phyloP scores from a whole-genome alignment of 2,797 vertebrate species.

The Limosa lapponica region DNA sequence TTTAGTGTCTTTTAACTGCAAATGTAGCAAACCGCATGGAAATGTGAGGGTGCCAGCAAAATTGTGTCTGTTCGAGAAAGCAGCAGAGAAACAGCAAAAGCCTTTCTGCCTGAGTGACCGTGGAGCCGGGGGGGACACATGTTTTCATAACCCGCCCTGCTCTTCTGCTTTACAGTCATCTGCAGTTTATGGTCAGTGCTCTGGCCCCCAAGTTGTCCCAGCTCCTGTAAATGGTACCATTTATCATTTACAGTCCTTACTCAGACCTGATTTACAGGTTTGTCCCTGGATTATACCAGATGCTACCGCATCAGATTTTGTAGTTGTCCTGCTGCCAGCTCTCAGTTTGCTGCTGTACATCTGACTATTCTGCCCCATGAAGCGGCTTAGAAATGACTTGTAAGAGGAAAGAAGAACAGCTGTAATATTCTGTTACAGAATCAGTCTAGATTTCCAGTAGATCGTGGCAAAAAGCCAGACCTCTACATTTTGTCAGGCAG shows the following conservation, averaged over 20 bases:
- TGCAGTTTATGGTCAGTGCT: neutral
- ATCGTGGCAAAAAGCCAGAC: neutral
- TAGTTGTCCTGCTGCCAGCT: slow-evolving; percentile 6
- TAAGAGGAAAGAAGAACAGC: neutral
- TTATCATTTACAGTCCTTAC: neutral
- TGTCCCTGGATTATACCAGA: neutral
- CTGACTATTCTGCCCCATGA: neutral
- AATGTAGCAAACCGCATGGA: neutral
- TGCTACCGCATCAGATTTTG: neutral
- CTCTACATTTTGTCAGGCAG: neutral
- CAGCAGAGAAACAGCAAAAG: neutral
- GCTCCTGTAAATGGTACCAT: neutral
- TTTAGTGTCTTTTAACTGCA: neutral
- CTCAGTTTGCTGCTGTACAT: neutral
- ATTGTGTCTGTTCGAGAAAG: neutral
- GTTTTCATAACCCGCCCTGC: neutral
- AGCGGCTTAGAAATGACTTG: neutral
- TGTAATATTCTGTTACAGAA: neutral
- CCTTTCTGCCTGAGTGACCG: neutral
- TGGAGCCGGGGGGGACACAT: accelerated
- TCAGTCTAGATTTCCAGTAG: neutral
- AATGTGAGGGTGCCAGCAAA: neutral
- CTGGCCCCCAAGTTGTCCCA: neutral
- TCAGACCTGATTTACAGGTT: neutral
- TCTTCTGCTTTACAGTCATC: neutral